Evolutionary conservation across 2,888 invertebrate species (phyloP).

Genomic region (Pyrocoelia pectoralis): DNA sequence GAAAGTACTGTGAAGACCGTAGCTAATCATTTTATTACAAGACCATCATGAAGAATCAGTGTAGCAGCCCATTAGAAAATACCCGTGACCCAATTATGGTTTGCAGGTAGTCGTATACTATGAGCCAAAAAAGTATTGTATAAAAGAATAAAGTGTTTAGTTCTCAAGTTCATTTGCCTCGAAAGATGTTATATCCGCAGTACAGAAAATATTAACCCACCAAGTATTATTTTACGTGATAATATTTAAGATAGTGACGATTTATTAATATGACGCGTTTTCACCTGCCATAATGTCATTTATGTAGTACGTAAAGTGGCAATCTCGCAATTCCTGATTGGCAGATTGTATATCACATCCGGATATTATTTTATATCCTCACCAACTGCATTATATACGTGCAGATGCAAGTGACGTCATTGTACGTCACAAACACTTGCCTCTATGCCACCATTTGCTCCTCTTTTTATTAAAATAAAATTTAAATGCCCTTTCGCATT

Average conservation of each 20-base stretch:
- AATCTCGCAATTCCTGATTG: constrained; percentile 38
- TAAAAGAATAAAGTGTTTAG: no score
- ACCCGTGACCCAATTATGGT: no score
- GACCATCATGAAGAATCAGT: no score
- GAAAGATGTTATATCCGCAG: no score
- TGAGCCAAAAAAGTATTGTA: no score
- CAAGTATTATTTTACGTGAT: no score
- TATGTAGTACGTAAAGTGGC: constrained; percentile 21
- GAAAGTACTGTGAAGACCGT: no score
- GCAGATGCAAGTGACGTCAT: constrained; percentile 45
- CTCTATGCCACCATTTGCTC: constrained; percentile 25
- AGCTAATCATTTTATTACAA: no score
- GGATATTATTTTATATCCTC: constrained; percentile 42
- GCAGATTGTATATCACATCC: constrained; percentile 45
- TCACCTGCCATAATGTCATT: constrained; percentile 29
- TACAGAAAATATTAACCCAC: no score
- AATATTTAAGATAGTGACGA: constrained; percentile 9
- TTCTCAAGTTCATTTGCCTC: no score
- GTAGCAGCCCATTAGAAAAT: no score
- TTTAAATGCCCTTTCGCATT: constrained; percentile 31
- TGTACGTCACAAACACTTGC: constrained; percentile 42
- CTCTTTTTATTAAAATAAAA: constrained; percentile 29
- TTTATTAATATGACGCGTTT: constrained; percentile 12
- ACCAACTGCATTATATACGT: constrained; percentile 38
- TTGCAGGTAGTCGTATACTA: no score